Base-by-base conservation (phyloP, 2,113 vertebrate species). In the Ellobius talpinus region DNA sequence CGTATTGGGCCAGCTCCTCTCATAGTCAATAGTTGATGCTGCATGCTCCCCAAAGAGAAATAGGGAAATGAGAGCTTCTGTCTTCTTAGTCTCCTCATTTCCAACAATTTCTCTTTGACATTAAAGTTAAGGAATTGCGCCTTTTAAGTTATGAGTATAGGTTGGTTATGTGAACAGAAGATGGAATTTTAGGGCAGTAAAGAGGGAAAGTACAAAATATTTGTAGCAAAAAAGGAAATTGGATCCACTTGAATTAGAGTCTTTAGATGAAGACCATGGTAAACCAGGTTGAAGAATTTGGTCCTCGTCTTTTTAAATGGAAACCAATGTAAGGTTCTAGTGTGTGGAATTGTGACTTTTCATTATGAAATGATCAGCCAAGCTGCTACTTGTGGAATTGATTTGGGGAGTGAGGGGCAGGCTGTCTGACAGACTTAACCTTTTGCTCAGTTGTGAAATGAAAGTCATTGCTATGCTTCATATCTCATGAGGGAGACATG, bases 391-490 rank as follows among this genome's bases (percentile, higher is more conserved):
- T 76, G 55, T 85, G 24, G 70, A 61, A 88, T 81, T 90, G 78
- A 90, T 86, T 36, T 93, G 45, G 74, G 19, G 16, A 36, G 16
- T 23, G 21, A 7, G 29, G 14, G 85, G 1, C 31, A 10, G 1
- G 42, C 0, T 76, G 12, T 82, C 76, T 17, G 10, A 52, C 72
- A 61, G 36, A 52, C 61, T 10, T 86, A 19, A 47, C 93, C 78
- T 66, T 92, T 82, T 61, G 11, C 58, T 93, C 42, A 17, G 4
- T 77, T 93, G 63, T 55, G 70, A 92, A 94, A 73, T 90, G 90
- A 96, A 92, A 93, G 88, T n/a, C 33, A 21, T 79, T 85, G 82
- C n/a, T 74, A 45, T 16, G 65, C 66, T 47, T 50, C n/a, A 95
- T 68, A 58, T 58, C 45, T 90, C 91, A 39, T 87, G 31, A 31